Conservation (phyloP, 2,797 vertebrate species). For the Morelia viridis region DNA sequence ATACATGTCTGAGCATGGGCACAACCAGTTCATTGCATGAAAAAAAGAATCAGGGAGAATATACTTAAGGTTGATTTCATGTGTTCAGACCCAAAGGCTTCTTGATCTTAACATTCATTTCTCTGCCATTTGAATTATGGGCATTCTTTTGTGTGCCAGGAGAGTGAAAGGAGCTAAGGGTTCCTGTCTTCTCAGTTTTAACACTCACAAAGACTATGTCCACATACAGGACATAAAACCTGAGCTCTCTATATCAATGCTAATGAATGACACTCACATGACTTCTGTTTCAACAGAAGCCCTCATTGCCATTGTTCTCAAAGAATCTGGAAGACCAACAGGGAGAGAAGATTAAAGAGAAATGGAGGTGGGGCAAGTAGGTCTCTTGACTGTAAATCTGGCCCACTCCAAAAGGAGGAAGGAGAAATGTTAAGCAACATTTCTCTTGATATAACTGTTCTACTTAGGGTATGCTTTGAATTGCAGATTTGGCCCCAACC, state of each 20-base stretch:
- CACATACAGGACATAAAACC: background rate
- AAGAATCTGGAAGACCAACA: background rate
- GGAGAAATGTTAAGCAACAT: background rate
- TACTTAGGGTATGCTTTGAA: background rate
- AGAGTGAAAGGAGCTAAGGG: background rate
- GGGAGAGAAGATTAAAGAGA: background rate
- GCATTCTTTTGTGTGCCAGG: background rate
- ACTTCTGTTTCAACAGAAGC: background rate
- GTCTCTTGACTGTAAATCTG: background rate
- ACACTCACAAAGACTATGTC: background rate
- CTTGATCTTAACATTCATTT: background rate
- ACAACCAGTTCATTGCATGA: background rate
- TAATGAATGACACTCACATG: background rate
- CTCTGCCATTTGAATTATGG: background rate
- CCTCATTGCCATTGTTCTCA: background rate
- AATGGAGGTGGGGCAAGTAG: background rate
- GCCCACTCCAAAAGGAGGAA: background rate
- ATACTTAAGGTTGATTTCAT: background rate
- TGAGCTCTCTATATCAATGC: background rate
- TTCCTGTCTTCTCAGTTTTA: background rate
- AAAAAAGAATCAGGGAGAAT: background rate
- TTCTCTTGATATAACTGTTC: background rate
- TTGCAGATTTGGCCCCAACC: background rate
- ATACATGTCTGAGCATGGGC: background rate
- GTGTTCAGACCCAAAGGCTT: background rate